Evolutionary conservation across 2,888 invertebrate species (phyloP), one percentile per base, ranked within the genome.

Genomic region (Amphipyra tragopoginis): DNA sequence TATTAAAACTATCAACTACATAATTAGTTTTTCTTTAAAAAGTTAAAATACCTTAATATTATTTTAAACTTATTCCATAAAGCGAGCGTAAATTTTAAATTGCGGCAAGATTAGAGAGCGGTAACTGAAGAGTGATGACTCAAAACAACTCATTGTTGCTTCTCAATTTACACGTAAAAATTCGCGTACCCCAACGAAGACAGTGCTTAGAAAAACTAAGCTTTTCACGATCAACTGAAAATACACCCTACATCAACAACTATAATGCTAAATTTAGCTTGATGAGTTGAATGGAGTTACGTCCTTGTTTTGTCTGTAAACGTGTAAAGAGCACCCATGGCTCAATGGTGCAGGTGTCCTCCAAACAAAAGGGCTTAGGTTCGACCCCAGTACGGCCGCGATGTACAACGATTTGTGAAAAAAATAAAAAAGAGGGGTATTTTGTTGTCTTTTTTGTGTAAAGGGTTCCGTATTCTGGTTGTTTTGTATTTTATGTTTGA

Each of bases 301-400:
- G 75, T 55, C 80, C 38, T 86, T 92, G 65, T 84, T 14, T 48
- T 57, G 90, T 92, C 90, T 92, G 77, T 82, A 51, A 68, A 55
- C 75, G 76, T 64, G 73, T 86, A 86, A 91, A 92, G 89, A 88
- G 92, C 93, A 92, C 93, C 93, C 92, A 91, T 83, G 79, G 87
- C 86, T 89, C 85, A 85, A 92, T 88, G 82, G 87, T 87, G 93
- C 93, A 94, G 93, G 94, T 94, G 94, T 93, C 84, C 86, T 77
- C 67, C 77, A 81, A 89, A 93, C 93, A 93, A 93, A 91, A 89
- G 92, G 85, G 87, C 83, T 87, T 82, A 84, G 88, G 84, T 92
- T 93, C 89, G 90, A 92, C 88, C 88, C 89, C 82, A 86, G 78
- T 84, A 75, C 65, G 67, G 67, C 68, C 43, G 65, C 60, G 70